Evolutionary conservation across 2,797 vertebrate species (phyloP).

Genomic region (Heteromormyrus szaboi): DNA sequence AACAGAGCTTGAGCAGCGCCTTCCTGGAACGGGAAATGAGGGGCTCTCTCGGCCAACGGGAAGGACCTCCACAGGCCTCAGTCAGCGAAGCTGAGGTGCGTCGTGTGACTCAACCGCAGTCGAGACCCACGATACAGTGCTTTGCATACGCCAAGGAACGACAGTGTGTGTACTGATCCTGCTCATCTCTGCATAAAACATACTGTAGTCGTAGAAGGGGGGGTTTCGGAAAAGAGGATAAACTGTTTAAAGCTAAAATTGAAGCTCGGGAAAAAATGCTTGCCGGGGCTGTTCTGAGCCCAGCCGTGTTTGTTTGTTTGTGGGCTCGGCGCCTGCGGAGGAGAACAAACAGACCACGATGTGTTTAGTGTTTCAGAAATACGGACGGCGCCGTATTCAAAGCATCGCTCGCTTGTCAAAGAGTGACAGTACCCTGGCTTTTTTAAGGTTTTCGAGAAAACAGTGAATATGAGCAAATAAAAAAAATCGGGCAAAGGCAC

Average conservation of each 20-base stretch:
- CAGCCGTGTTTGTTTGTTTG: slow-evolving; percentile 8
- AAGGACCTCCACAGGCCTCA: background rate
- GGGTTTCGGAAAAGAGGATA: background rate
- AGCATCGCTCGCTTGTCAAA: background rate
- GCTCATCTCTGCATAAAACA: background rate
- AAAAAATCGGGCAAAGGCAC: background rate
- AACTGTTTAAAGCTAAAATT: background rate
- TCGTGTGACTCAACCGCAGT: background rate
- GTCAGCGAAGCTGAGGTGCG: background rate
- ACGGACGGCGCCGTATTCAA: background rate
- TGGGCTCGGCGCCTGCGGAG: background rate
- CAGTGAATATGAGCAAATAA: background rate
- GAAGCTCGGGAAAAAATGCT: background rate
- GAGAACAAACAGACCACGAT: background rate
- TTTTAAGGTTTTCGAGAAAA: background rate
- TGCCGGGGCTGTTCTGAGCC: background rate
- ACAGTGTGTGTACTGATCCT: background rate
- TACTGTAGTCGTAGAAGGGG: background rate
- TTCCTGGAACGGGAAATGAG: background rate
- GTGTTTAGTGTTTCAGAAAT: background rate
- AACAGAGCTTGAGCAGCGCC: background rate
- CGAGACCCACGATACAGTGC: background rate
- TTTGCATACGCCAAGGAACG: background rate
- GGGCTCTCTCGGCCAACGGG: background rate
- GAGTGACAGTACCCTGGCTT: background rate